Evolutionary conservation across 1,140 invertebrate genomes (phyloP).

Genomic region (Hylaeus anthracinus): DNA sequence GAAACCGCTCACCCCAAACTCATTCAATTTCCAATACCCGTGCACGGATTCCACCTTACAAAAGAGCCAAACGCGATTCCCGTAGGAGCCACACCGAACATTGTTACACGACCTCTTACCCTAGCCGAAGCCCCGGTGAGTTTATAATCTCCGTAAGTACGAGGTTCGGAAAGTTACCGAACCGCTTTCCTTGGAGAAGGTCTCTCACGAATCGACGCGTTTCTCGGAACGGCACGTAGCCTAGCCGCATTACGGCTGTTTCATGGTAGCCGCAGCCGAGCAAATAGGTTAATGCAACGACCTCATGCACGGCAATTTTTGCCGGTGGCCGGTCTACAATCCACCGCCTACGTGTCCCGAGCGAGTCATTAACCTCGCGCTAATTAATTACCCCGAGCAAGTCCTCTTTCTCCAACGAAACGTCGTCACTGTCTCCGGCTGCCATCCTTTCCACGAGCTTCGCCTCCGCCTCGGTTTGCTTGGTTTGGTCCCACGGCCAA

Average conservation of each 20-base stretch:
- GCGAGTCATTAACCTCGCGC: slow-evolving; percentile 57
- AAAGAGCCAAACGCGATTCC: no score
- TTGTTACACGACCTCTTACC: no score
- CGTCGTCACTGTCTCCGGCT: slow-evolving; percentile 13
- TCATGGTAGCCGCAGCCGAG: slow-evolving; percentile 43
- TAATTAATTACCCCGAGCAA: slow-evolving; percentile 60
- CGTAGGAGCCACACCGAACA: no score
- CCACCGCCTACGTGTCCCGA: slow-evolving; percentile 53
- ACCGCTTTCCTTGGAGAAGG: slow-evolving; percentile 25
- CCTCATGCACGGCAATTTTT: slow-evolving; percentile 56
- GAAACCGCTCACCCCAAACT: no score
- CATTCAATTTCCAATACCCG: no score
- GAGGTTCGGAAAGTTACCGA: slow-evolving; percentile 40
- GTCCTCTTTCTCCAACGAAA: slow-evolving; percentile 33
- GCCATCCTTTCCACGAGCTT: not conserved
- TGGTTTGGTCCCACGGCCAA: slow-evolving; percentile 9
- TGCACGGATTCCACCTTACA: no score
- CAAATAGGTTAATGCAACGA: slow-evolving; percentile 65
- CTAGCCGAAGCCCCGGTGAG: no score
- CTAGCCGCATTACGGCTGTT: slow-evolving; percentile 45
- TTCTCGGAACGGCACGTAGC: slow-evolving; percentile 1
- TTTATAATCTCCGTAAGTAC: no score
- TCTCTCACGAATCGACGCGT: slow-evolving; percentile 15
- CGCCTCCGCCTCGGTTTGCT: not conserved
- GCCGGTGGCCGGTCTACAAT: slow-evolving; percentile 28